These are phyloP conservation scores for Dryobota labecula DNA, from an alignment of 2,888 invertebrate genomes.

Conservation along the genomic window DNA sequence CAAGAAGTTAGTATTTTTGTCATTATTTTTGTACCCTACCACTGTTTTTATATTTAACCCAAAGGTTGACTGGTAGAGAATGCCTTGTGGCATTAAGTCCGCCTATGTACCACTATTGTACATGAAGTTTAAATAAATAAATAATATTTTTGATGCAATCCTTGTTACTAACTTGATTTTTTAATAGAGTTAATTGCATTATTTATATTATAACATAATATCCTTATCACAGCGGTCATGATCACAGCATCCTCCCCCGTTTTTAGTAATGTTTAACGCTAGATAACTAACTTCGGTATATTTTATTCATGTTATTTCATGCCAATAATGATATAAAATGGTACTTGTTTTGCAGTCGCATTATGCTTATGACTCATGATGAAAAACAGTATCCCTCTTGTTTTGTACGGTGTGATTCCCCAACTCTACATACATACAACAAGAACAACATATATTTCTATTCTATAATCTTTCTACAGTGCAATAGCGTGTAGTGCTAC, in stretches of 20 bases:
- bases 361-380: conserved; percentile 72
- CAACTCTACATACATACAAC: conserved; percentile 60
- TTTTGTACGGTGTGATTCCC: conserved; percentile 75
- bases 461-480: conserved; percentile 45
- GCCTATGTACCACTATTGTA: no score
- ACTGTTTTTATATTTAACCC: no score
- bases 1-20: no score
- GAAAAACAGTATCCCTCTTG: conserved; percentile 64
- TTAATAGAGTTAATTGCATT: neutral
- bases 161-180: conserved; percentile 10
- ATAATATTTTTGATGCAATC: conserved; percentile 20
- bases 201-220: conserved; percentile 4
- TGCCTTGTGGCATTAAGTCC: no score
- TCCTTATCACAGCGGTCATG: conserved; percentile 24
- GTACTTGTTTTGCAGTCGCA: conserved; percentile 40
- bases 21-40: no score
- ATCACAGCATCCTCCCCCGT: conserved; percentile 7
- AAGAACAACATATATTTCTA: conserved; percentile 23
- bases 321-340: neutral
- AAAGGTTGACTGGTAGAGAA: no score
- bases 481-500: conserved; percentile 64
- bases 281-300: conserved; percentile 5
- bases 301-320: conserved; percentile 16
- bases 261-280: conserved; percentile 12
- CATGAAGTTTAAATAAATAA: no score